phyloP scores from a whole-genome alignment of 2,797 vertebrate species.

The Smutsia gigantea region DNA sequence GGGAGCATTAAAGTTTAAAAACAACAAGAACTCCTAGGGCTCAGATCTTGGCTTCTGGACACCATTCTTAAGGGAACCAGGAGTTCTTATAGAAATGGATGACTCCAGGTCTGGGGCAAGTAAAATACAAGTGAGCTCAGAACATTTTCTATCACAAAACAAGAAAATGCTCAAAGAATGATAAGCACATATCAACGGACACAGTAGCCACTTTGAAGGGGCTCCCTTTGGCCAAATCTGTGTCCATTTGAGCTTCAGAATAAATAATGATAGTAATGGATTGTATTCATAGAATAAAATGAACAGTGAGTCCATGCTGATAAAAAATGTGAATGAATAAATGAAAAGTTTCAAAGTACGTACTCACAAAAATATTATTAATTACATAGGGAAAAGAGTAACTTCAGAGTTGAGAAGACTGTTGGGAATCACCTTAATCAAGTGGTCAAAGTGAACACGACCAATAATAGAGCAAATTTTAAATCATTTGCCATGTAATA shows the following conservation, averaged over 20 bases:
- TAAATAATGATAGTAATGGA: background rate
- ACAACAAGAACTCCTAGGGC: background rate
- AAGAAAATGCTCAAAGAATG: constrained; percentile 3
- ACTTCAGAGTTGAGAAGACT: constrained; percentile 4
- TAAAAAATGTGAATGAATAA: background rate
- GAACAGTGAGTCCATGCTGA: background rate
- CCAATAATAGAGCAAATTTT: background rate
- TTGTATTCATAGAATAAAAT: background rate
- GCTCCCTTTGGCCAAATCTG: background rate
- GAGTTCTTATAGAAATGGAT: background rate
- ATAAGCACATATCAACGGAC: background rate
- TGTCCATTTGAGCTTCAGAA: background rate
- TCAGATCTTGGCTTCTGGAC: background rate
- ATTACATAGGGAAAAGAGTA: background rate
- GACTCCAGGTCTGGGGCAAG: background rate
- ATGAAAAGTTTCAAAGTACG: background rate
- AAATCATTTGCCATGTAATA: background rate
- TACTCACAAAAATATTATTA: background rate
- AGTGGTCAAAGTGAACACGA: background rate
- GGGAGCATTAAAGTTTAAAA: background rate
- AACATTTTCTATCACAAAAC: background rate
- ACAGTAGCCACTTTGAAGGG: background rate
- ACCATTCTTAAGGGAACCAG: background rate
- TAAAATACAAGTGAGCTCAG: background rate
- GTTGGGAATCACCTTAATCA: background rate